Evolutionary conservation across 2,113 vertebrate genomes (phyloP).

Genomic region (Typhlomys cinereus): DNA sequence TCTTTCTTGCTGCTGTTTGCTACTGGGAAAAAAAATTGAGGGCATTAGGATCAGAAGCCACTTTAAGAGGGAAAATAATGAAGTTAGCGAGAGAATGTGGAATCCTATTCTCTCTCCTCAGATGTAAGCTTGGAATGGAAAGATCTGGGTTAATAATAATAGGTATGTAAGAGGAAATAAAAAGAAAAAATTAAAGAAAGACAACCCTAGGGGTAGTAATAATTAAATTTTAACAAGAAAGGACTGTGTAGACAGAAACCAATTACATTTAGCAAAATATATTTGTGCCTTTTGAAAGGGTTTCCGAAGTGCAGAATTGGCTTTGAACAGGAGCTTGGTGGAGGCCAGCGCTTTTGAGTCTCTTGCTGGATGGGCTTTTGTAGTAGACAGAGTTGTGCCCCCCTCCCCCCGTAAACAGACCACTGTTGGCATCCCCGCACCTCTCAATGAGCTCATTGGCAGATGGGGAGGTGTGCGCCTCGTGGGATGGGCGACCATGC

Average conservation of each 20-base stretch:
- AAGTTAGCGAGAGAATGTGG: constrained; percentile 55
- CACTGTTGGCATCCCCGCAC: background rate
- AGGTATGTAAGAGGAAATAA: constrained; percentile 66
- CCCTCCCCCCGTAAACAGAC: background rate
- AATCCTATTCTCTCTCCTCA: constrained; percentile 44
- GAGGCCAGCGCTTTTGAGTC: background rate
- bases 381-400: background rate
- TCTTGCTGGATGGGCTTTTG: background rate
- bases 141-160: constrained; percentile 68
- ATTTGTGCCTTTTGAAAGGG: constrained; percentile 55
- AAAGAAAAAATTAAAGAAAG: constrained; percentile 71
- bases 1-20: background rate
- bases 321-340: constrained; percentile 29
- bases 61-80: constrained; percentile 58
- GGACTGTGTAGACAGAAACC: constrained; percentile 62
- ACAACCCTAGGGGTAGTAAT: constrained; percentile 66
- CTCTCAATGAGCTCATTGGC: background rate
- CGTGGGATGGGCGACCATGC: background rate
- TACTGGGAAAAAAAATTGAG: constrained; percentile 60
- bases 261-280: constrained; percentile 69
- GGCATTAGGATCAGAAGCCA: constrained; percentile 60
- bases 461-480: background rate
- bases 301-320: constrained; percentile 35
- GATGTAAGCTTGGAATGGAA: constrained; percentile 48
- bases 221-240: constrained; percentile 77